phyloP scores from a whole-genome alignment of 2,113 vertebrate genomes.

The Pungitius pungitius region DNA sequence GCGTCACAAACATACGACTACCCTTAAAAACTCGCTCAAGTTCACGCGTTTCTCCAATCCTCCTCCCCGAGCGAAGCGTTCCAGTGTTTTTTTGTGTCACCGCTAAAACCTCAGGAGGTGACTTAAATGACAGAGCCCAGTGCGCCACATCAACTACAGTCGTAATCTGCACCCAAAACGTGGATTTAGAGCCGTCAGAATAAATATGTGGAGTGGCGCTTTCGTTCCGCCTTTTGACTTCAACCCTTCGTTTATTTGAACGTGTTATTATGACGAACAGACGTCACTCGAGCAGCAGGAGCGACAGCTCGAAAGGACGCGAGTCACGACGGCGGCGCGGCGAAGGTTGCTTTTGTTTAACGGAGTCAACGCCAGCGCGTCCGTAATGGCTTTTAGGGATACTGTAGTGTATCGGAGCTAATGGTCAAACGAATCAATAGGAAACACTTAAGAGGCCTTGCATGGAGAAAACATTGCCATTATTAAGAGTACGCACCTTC shows the following conservation, averaged over 20 bases:
- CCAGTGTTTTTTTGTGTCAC: neutral
- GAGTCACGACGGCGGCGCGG: no score
- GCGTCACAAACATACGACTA: neutral
- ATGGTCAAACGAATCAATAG: constrained; percentile 61
- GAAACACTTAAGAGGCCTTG: constrained; percentile 55
- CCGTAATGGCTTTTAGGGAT: constrained; percentile 37
- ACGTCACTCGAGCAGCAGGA: neutral
- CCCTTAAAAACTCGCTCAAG: neutral
- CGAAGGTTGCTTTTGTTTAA: no score
- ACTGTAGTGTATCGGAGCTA: constrained; percentile 19
- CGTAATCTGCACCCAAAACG: neutral
- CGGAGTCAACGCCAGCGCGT: constrained; percentile 26
- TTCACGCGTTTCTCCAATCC: neutral
- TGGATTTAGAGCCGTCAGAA: neutral
- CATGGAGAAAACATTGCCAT: constrained; percentile 25
- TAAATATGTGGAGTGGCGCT: neutral
- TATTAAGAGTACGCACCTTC: constrained; percentile 17
- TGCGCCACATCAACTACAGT: neutral
- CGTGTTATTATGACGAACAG: constrained; percentile 15
- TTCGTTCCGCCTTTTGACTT: neutral
- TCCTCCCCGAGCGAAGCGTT: no score
- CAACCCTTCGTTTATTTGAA: constrained; percentile 4
- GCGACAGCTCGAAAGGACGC: constrained; percentile 5
- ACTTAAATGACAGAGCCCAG: neutral
- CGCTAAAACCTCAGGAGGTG: neutral